Percentiles rank a stretch among this genome's conserved stretches.
These are phyloP conservation scores for Dryoscopus gambensis DNA, from an alignment of 2,113 vertebrate genomes.

Conservation along the genomic window DNA sequence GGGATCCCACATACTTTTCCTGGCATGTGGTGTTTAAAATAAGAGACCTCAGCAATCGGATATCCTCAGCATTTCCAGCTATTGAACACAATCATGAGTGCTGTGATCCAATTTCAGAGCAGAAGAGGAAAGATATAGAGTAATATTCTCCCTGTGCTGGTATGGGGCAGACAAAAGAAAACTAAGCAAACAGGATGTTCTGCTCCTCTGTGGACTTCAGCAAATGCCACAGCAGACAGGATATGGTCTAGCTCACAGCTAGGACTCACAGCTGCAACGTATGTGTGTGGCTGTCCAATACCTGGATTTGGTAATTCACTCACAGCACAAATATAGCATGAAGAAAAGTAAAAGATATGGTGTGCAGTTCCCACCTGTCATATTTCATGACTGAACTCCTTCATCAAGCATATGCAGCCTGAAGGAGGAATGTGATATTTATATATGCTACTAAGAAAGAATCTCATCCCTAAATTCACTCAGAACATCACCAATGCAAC, in stretches of 20 bases:
- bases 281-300: not conserved
- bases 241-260: not conserved
- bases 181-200: constrained; percentile 76
- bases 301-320: not conserved
- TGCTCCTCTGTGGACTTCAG: constrained; percentile 27
- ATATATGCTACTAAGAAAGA: not conserved
- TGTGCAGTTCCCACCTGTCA: not conserved
- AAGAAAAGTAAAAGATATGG: not conserved
- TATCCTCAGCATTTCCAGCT: constrained; percentile 78
- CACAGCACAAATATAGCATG: not conserved
- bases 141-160: constrained; percentile 57
- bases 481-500: not conserved
- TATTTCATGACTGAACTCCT: not conserved
- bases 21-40: constrained; percentile 69
- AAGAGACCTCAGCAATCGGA: constrained; percentile 75
- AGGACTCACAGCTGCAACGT: not conserved
- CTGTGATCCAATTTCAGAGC: constrained; percentile 72
- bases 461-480: not conserved
- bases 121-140: constrained; percentile 62
- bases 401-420: not conserved
- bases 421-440: not conserved
- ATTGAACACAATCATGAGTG: constrained; percentile 70
- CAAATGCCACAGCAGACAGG: constrained; percentile 5
- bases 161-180: constrained; percentile 64
- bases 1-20: constrained; percentile 70